Percentiles rank a stretch among this genome's conserved stretches.
Evolutionary conservation across 2,888 invertebrate species (phyloP).

Genomic region (Axea sp.): DNA sequence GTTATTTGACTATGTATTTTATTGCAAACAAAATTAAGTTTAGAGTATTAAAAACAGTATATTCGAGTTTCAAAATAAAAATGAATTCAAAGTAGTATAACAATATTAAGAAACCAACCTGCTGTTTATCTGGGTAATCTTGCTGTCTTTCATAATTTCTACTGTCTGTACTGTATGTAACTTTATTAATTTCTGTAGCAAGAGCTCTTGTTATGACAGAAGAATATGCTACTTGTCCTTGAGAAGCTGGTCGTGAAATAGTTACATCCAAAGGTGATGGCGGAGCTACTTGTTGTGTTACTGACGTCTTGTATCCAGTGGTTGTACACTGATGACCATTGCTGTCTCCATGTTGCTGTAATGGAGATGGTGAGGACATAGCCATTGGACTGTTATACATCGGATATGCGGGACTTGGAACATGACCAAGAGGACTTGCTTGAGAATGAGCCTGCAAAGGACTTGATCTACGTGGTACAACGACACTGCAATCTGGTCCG

Average conservation of each 20-base stretch:
- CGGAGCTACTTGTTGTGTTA: slow-evolving; percentile 80
- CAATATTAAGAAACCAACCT: slow-evolving; percentile 69
- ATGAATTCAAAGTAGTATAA: too few species aligned
- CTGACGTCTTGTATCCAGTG: slow-evolving; percentile 69
- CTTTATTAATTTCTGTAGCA: slow-evolving; percentile 82
- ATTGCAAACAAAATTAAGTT: too few species aligned
- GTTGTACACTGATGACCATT: slow-evolving; percentile 72
- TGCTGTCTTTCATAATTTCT: slow-evolving; percentile 74
- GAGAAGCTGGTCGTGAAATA: slow-evolving; percentile 83
- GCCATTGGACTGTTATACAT: slow-evolving; percentile 90
- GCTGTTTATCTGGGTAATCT: slow-evolving; percentile 78
- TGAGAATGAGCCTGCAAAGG: slow-evolving; percentile 86
- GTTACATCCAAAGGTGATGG: slow-evolving; percentile 87
- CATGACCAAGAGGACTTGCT: slow-evolving; percentile 87
- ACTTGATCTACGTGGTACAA: slow-evolving; percentile 85
- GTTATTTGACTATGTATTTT: too few species aligned
- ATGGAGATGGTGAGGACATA: slow-evolving; percentile 83
- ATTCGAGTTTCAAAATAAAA: too few species aligned
- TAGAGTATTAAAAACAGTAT: too few species aligned
- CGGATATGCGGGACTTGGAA: slow-evolving; percentile 89
- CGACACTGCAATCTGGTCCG: slow-evolving; percentile 84
- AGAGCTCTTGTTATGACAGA: slow-evolving; percentile 90
- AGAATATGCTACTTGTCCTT: slow-evolving; percentile 87
- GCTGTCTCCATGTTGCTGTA: slow-evolving; percentile 82
- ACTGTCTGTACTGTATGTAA: slow-evolving; percentile 69